Percentiles rank a stretch among this genome's conserved stretches.
phyloP scores from a whole-genome alignment of 2,888 invertebrate genomes.

The Melanotus villosus region DNA sequence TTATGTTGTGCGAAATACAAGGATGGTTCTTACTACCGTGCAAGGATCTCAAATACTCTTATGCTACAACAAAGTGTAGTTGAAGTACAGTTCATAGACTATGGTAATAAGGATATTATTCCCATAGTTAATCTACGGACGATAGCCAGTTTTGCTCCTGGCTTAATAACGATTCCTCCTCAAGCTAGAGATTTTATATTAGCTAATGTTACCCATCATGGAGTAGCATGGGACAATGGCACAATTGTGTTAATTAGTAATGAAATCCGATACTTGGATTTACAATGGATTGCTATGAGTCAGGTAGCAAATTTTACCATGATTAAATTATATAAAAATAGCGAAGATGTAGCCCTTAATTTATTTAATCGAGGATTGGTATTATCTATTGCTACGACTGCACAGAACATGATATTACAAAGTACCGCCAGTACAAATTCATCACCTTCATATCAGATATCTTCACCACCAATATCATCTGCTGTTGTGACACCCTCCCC shows the following conservation, averaged over 20 bases:
- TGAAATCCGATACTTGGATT: constrained; percentile 66
- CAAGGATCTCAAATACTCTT: constrained; percentile 71
- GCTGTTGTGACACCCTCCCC: neutral
- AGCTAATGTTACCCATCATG: constrained; percentile 71
- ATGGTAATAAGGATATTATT: constrained; percentile 76
- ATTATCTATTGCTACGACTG: constrained; percentile 65
- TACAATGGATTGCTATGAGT: constrained; percentile 67
- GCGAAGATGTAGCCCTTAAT: constrained; percentile 69
- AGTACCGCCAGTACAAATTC: neutral
- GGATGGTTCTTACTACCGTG: constrained; percentile 78
- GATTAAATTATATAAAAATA: constrained; percentile 69
- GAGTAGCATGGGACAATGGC: constrained; percentile 72
- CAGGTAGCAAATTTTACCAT: constrained; percentile 65
- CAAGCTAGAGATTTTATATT: constrained; percentile 76
- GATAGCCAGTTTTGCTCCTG: constrained; percentile 70
- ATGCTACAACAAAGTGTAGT: constrained; percentile 71
- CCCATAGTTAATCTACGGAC: constrained; percentile 74
- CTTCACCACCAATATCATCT: constrained; percentile 43
- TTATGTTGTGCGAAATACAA: constrained; percentile 79
- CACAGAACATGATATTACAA: constrained; percentile 66
- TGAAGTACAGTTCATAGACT: constrained; percentile 79
- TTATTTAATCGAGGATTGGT: constrained; percentile 68
- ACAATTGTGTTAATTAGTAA: constrained; percentile 65
- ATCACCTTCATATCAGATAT: neutral
- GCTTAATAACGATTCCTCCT: constrained; percentile 68